Conservation (phyloP, 1,140 invertebrate genomes). For the Adelges cooleyi region DNA sequence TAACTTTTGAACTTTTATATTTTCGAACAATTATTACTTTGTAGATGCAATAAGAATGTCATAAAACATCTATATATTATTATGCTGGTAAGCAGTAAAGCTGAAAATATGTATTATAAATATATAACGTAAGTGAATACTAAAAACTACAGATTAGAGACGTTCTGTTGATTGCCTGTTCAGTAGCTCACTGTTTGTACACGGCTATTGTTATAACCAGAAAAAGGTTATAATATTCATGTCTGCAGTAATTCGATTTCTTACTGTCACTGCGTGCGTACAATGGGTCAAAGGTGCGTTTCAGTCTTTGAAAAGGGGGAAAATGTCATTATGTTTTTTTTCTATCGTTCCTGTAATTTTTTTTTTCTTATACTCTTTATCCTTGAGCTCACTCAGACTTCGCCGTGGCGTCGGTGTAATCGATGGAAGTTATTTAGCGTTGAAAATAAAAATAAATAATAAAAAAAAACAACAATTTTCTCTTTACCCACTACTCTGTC, state of each 20-base stretch:
- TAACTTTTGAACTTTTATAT: too few relatives aligned
- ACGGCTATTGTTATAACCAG: neutral
- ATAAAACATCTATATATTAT: too few relatives aligned
- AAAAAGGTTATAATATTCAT: conserved; percentile 2
- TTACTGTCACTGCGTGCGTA: neutral
- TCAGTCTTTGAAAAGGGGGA: neutral
- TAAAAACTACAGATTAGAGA: too few relatives aligned
- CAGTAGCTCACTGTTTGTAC: neutral
- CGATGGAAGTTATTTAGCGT: conserved; percentile 14
- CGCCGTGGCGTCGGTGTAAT: neutral
- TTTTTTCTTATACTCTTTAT: too few relatives aligned
- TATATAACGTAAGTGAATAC: too few relatives aligned
- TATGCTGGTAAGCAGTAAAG: too few relatives aligned
- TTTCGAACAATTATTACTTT: too few relatives aligned
- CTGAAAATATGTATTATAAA: too few relatives aligned
- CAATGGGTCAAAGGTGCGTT: conserved; percentile 11
- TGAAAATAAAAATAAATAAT: conserved; percentile 12
- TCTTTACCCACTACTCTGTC: neutral
- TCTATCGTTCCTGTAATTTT: neutral
- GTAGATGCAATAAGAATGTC: too few relatives aligned
- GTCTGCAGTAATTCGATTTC: conserved; percentile 9
- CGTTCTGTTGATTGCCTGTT: neutral
- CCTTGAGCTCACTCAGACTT: too few relatives aligned
- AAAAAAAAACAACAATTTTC: neutral
- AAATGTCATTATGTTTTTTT: conserved; percentile 14